Evolutionary conservation across 2,113 vertebrate genomes (phyloP).

Genomic region (Syngnathus typhle): DNA sequence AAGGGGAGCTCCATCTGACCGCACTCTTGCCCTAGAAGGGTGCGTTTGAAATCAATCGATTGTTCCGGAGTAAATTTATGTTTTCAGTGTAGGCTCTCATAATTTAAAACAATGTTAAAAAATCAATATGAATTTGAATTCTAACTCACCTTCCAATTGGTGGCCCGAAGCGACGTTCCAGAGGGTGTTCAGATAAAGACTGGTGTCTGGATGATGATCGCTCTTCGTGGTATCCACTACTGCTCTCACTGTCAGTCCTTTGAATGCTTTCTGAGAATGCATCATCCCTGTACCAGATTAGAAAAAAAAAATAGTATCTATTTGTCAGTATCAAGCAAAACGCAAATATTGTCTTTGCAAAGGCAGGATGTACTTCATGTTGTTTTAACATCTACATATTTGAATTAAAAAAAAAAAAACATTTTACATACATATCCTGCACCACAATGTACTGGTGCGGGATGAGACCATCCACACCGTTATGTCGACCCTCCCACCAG

Average conservation of each 20-base stretch:
- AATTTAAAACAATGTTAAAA: no score
- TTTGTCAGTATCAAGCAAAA: no score
- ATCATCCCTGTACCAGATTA: constrained; percentile 77
- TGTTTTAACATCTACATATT: no score
- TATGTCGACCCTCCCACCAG: constrained; percentile 97
- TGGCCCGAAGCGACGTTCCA: constrained; percentile 85
- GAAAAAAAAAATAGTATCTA: no score
- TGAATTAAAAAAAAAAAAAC: background rate
- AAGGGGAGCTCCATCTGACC: constrained; percentile 88
- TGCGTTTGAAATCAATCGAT: background rate
- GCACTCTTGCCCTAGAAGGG: constrained; percentile 79
- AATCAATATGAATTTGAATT: background rate
- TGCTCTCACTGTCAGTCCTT: constrained; percentile 86
- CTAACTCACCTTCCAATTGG: constrained; percentile 82
- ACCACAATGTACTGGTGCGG: constrained; percentile 96
- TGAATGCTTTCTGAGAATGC: constrained; percentile 91
- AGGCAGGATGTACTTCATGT: no score
- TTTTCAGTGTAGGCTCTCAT: no score
- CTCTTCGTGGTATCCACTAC: constrained; percentile 86
- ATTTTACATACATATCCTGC: constrained; percentile 84
- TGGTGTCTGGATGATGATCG: constrained; percentile 85
- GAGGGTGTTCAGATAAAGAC: constrained; percentile 81
- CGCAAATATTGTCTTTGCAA: no score
- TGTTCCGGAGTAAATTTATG: background rate
- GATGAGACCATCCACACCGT: constrained; percentile 88